phyloP scores from a whole-genome alignment of 2,113 vertebrate genomes.

The Gasterosteus aculeatus region DNA sequence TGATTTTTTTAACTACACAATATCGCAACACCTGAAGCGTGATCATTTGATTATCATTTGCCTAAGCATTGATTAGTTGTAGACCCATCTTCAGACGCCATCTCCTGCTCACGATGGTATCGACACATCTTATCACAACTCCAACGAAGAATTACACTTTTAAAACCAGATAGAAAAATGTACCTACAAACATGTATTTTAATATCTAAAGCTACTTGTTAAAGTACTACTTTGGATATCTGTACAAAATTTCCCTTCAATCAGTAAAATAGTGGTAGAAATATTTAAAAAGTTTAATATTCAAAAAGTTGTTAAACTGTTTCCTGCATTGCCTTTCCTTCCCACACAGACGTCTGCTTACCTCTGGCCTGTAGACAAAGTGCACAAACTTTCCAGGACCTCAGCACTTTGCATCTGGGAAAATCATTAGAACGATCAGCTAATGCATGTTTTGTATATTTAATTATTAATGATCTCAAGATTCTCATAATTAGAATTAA shows the following conservation, averaged over 20 bases:
- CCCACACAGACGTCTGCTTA: background rate
- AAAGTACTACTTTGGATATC: background rate
- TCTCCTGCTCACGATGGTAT: constrained; percentile 13
- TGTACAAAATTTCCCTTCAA: background rate
- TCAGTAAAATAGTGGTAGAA: background rate
- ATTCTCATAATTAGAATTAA: too few relatives aligned
- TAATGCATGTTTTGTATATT: background rate
- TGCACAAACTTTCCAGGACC: background rate
- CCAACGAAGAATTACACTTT: background rate
- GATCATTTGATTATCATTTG: constrained; percentile 13
- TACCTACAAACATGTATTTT: background rate
- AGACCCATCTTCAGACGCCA: background rate
- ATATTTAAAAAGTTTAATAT: background rate
- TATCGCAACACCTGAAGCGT: constrained; percentile 4
- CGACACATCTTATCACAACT: background rate
- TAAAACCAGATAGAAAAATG: background rate
- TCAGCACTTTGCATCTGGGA: background rate
- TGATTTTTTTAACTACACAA: background rate
- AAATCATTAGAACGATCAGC: background rate
- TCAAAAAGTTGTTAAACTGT: background rate
- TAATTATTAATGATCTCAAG: background rate
- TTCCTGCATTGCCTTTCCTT: too few relatives aligned
- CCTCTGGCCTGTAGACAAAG: background rate
- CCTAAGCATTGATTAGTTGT: constrained; percentile 12
- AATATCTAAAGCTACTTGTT: background rate